Conservation (phyloP, 1,140 invertebrate genomes). For the Apolygus lucorum region DNA sequence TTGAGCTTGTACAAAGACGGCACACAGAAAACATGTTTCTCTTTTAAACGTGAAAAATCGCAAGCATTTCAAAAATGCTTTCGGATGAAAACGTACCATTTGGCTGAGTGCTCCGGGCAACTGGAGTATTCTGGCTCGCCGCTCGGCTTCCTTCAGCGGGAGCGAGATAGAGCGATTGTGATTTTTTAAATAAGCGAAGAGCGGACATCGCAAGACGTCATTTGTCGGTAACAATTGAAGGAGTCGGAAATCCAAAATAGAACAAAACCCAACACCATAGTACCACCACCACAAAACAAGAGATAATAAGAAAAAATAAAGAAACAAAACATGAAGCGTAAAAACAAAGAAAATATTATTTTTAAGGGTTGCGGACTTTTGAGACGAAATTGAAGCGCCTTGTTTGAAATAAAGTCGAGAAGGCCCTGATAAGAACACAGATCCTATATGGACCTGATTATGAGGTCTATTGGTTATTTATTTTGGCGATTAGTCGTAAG, state of each 20-base stretch:
- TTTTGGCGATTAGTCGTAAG: no score
- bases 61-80: no score
- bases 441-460: no score
- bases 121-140: slow-evolving; percentile 18
- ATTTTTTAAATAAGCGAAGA: background rate
- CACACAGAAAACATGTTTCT: background rate
- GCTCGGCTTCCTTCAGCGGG: slow-evolving; percentile 21
- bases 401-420: no score
- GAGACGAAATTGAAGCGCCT: no score
- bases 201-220: background rate
- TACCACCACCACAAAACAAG: background rate
- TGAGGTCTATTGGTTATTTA: no score
- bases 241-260: background rate
- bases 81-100: slow-evolving; percentile 26
- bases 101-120: slow-evolving; percentile 24
- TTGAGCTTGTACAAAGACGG: background rate
- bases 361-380: no score
- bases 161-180: no score
- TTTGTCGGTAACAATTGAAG: slow-evolving; percentile 1
- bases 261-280: slow-evolving; percentile 19
- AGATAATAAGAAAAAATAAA: background rate
- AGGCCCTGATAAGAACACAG: no score
- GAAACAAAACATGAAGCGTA: background rate
- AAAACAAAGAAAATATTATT: slow-evolving; percentile 14
- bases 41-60: no score